Conservation (phyloP, 2,113 vertebrate genomes). For the Notarius quadriscutis region DNA sequence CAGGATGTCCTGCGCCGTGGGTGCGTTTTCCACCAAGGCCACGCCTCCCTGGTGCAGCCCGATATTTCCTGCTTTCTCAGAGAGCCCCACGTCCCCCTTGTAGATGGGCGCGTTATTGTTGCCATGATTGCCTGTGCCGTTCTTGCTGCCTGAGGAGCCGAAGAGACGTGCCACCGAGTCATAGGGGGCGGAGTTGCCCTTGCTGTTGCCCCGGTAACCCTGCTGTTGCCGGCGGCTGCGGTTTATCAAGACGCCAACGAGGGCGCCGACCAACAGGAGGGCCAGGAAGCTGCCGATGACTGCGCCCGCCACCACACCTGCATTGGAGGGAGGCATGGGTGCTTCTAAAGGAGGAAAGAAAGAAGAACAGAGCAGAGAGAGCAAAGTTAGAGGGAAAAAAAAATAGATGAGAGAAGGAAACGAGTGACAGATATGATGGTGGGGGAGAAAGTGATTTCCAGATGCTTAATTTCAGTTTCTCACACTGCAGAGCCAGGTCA, state of each 20-base stretch:
- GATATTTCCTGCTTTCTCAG: conserved; percentile 71
- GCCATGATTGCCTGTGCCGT: conserved; percentile 67
- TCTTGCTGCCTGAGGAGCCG: conserved; percentile 76
- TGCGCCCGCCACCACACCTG: conserved; percentile 80
- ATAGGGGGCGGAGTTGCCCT: conserved; percentile 57
- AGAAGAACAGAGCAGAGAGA: conserved; percentile 6
- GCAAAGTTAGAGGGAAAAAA: neutral
- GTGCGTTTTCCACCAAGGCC: conserved; percentile 57
- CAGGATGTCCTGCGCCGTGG: conserved; percentile 75
- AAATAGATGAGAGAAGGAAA: conserved; percentile 28
- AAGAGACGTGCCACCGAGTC: conserved; percentile 81
- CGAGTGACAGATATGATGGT: conserved; percentile 27
- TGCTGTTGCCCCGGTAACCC: conserved; percentile 68
- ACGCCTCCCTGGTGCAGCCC: conserved; percentile 62
- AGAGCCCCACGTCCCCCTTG: conserved; percentile 65
- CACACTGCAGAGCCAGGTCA: conserved; percentile 16
- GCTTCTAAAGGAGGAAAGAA: conserved; percentile 69
- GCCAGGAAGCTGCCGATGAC: conserved; percentile 83
- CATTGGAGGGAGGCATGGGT: conserved; percentile 70
- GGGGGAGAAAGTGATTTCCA: conserved; percentile 58
- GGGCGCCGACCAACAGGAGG: conserved; percentile 77
- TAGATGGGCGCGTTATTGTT: conserved; percentile 78
- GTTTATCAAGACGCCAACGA: conserved; percentile 73
- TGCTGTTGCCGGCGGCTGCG: conserved; percentile 72
- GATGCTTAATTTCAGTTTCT: conserved; percentile 24